These are phyloP conservation scores for Caenorhabditis sp. DNA, from an alignment of 2,888 invertebrate genomes.

Conservation along the genomic window DNA sequence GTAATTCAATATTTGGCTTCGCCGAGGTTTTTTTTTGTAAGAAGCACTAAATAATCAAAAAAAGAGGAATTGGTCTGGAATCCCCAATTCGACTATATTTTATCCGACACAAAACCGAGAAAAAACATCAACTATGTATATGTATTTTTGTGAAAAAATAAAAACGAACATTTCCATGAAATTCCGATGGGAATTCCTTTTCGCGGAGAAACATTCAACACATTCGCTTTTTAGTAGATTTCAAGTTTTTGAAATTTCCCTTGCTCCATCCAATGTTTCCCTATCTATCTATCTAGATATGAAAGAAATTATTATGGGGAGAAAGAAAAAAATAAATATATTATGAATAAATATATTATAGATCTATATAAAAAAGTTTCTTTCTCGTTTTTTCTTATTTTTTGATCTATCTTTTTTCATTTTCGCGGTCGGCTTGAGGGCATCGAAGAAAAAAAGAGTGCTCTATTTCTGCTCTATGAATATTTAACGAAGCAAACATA, in stretches of 20 bases:
- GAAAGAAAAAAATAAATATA: neutral
- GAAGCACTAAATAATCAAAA: neutral
- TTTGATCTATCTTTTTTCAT: neutral
- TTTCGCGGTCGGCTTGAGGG: constrained; percentile 9
- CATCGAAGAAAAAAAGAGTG: neutral
- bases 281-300: too few species aligned
- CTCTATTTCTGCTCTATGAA: constrained; percentile 16
- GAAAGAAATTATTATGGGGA: neutral
- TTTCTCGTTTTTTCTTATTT: neutral
- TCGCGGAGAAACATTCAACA: neutral
- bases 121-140: neutral
- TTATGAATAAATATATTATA: constrained; percentile 1
- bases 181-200: neutral
- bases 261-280: neutral
- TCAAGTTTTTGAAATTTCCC: neutral
- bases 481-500: constrained; percentile 33
- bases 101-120: neutral
- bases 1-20: constrained; percentile 1
- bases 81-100: neutral
- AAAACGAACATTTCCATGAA: neutral
- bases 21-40: neutral
- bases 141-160: neutral
- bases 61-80: neutral
- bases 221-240: neutral
- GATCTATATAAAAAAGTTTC: neutral